Evolutionary conservation across 1,140 invertebrate genomes (phyloP), one percentile per base, ranked within the genome.

Genomic region (Lepidotrigona ventralis): DNA sequence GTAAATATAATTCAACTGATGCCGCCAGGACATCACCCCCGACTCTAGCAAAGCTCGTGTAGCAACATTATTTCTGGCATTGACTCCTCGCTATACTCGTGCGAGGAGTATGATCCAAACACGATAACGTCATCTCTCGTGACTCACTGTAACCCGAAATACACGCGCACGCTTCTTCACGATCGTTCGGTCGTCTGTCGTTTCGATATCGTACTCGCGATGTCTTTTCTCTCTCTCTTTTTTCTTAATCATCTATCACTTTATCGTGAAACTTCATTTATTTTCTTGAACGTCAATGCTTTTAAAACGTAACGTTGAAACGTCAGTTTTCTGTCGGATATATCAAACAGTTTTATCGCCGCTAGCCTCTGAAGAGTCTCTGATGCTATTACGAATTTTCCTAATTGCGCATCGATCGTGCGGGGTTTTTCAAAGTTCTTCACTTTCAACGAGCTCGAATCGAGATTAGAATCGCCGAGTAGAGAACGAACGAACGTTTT

Each of bases 31-130:
- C 81, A 84, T 86, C 85, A 87, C 88, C 90, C 90, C 88, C 89
- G 85, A 80, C 88, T 79, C 77, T 79, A 85, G 58, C 74, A 79
- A 77, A 74, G 60, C 82, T 85, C 71, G 76, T 71, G 83, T 80
- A 86, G 86, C 80, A 83, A 92, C 93, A 93, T 93, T 93, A 93
- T 93, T 93, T 93, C 91, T 92, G 92, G 91, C 92, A 92, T 93
- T 90, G 91, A 92, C 93, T 92, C 82, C 39, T 39, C 6, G 58
- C 26, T 74, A 74, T 21, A 23, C 72, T 74, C 29, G 54, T 84
- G 85, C 71, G 64, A 69, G 76, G 89, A 26, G 90, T 88, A 91
- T 83, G 85, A 88, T 76, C 75, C 83, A 74, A 78, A 84, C 77
- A 78, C 84, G 84, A 86, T 83, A 90, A 86, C 90, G 88, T 90